phyloP scores from a whole-genome alignment of 2,888 invertebrate genomes.

The Scaptomyza reducta region DNA sequence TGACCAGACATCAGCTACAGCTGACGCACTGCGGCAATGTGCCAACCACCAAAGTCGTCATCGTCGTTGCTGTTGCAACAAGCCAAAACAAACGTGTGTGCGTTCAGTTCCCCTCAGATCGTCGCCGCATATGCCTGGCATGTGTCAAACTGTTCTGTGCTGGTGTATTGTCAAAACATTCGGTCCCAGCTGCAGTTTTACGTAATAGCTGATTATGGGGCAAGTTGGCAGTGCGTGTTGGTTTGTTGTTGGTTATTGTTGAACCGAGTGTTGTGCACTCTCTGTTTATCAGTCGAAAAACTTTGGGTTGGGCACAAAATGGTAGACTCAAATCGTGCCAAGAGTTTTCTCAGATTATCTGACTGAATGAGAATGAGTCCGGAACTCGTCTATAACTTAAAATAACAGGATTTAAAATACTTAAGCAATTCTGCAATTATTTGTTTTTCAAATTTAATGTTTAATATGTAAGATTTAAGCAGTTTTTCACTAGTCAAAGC shows the following conservation, averaged over 20 bases:
- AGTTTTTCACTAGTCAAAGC: conserved; percentile 13
- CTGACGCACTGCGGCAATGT: conserved; percentile 63
- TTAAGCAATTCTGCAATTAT: neutral
- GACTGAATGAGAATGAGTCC: conserved; percentile 8
- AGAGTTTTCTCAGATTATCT: conserved; percentile 12
- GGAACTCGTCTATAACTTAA: neutral
- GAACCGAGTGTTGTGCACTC: conserved; percentile 17
- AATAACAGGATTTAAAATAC: neutral
- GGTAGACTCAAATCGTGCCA: conserved; percentile 18
- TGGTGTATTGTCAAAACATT: conserved; percentile 51
- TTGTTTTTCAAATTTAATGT: neutral
- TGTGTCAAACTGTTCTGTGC: conserved; percentile 5
- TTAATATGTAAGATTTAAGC: too few species aligned
- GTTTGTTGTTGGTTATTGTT: conserved; percentile 12
- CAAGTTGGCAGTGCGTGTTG: conserved; percentile 45
- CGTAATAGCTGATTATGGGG: conserved; percentile 58
- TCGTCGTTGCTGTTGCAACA: conserved; percentile 28
- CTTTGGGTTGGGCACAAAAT: conserved; percentile 3
- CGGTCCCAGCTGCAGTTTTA: conserved; percentile 53
- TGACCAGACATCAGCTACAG: conserved; percentile 57
- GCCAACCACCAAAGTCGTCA: conserved; percentile 39
- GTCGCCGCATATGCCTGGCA: neutral
- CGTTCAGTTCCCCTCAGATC: neutral
- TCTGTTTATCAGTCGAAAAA: conserved; percentile 16
- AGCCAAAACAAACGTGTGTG: conserved; percentile 51